These are phyloP conservation scores for Rana temporaria DNA, from an alignment of 2,113 vertebrate species.

Conservation along the genomic window DNA sequence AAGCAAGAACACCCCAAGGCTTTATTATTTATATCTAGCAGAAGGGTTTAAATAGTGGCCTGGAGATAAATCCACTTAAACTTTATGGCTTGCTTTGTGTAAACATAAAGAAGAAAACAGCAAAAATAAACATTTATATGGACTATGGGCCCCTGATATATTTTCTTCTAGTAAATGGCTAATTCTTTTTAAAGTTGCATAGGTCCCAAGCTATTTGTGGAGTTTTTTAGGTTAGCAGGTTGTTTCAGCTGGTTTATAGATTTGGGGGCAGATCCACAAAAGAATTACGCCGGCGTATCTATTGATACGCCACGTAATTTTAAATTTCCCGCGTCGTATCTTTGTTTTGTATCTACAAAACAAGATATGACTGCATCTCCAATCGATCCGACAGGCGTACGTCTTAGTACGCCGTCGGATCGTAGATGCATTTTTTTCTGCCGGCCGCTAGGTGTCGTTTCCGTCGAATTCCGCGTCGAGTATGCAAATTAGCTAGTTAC, in stretches of 20 bases:
- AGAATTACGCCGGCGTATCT: too few relatives aligned
- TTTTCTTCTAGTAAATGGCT: conserved; percentile 40
- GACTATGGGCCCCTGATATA: conserved; percentile 45
- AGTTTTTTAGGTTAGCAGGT: conserved; percentile 8
- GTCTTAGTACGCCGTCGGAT: too few relatives aligned
- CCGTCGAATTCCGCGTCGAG: too few relatives aligned
- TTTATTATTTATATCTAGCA: conserved; percentile 57
- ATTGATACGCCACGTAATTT: too few relatives aligned
- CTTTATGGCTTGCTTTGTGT: conserved; percentile 53
- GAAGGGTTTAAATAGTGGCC: conserved; percentile 53
- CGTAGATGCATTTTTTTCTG: too few relatives aligned
- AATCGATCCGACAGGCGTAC: too few relatives aligned
- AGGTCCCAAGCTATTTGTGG: neutral
- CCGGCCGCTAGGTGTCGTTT: too few relatives aligned
- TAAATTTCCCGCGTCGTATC: too few relatives aligned
- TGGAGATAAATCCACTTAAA: conserved; percentile 54
- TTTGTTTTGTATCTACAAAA: too few relatives aligned
- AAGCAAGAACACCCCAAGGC: conserved; percentile 55
- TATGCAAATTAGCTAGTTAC: too few relatives aligned
- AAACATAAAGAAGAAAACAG: conserved; percentile 47
- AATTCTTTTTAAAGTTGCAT: conserved; percentile 35
- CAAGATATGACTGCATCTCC: too few relatives aligned
- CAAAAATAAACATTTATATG: conserved; percentile 56
- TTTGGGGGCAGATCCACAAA: too few relatives aligned
- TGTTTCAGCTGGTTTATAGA: neutral